A percentile compares a stretch with the other conserved stretches of the same genome.
Conservation (phyloP, 2,888 invertebrate genomes). For the Eupithecia pulchellata region DNA sequence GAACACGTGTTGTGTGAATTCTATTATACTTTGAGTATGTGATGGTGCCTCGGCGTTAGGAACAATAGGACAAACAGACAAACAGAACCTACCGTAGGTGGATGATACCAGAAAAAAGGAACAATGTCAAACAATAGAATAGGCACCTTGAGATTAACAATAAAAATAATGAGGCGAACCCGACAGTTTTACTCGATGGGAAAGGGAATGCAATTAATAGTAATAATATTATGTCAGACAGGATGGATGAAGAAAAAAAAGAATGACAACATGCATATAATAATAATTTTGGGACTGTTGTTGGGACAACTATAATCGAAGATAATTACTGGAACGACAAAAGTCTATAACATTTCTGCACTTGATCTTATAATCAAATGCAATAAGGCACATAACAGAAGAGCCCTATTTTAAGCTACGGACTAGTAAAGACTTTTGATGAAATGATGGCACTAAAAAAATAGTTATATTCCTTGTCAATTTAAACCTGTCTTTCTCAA, state of each 20-base stretch:
- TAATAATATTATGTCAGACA: neutral
- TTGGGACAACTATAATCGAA: neutral
- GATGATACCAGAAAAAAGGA: conserved; percentile 8
- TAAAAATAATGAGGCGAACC: neutral
- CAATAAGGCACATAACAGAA: neutral
- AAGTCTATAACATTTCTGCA: neutral
- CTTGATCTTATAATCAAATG: neutral
- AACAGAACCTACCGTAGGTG: conserved; percentile 4
- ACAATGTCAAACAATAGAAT: conserved; percentile 12
- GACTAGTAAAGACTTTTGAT: neutral
- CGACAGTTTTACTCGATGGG: neutral
- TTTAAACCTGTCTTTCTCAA: neutral
- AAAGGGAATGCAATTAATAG: conserved; percentile 5
- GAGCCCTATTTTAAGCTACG: neutral
- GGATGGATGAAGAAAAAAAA: neutral
- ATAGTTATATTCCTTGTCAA: neutral
- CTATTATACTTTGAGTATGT: conserved; percentile 45
- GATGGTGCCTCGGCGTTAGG: conserved; percentile 6
- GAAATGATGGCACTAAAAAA: neutral
- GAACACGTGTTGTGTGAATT: conserved; percentile 58
- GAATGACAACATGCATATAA: neutral
- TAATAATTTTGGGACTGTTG: neutral
- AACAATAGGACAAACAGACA: conserved; percentile 14
- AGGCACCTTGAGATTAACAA: conserved; percentile 11
- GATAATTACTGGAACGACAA: neutral